Base-by-base conservation (phyloP, 1,140 invertebrate genomes). In the Drosophila pseudoobscura region DNA sequence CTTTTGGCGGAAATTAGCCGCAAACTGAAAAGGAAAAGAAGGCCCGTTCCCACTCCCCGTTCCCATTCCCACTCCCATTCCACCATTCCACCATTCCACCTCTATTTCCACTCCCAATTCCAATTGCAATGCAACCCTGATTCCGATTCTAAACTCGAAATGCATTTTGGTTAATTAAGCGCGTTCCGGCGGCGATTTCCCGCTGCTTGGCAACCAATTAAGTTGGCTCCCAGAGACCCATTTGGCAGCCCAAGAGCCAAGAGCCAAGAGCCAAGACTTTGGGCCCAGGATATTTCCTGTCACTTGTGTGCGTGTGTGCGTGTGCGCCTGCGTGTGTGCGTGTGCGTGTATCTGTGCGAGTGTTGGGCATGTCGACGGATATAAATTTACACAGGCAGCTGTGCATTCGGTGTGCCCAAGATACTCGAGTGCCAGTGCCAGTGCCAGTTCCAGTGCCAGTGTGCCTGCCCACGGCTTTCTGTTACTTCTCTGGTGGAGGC, bases 161-260 rank as follows among this genome's bases (percentile, higher is more conserved):
- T 85, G 82, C 82, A 87, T 87, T 85, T 85, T 82, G 83, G 82
- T 82, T 85, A 85, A 85, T 85, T 87, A 85, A 82, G 65, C 82
- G 82, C 82, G 82, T 85, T 87, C 78, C 78, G 82, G 70, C 82
- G 74, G 68, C 78, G 82, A 85, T 85, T 85, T 85, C 82, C 82
- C 82, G 82, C 82, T 85, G 82, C 82, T 87, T 85, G 56, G 74
- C 83, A 85, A 87, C 82, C 82, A 85, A 85, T 85, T 85, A 85
- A 82, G 82, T 74, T 29, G 77, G 68, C 69, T 79, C 80, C 58
- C 73, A 75, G 54, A 75, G 54, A 64, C 45, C 45, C 63, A 69
- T 59, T 75, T 75, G 35, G 26, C 9, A 31, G 53, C 29, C 31
- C 29, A 50, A 61, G 64, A 44, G n/a, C 17, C 43, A 22, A 61